Percentiles rank a stretch among this genome's conserved stretches.
Conservation (phyloP, 2,113 vertebrate species). For the Vanacampus margaritifer region DNA sequence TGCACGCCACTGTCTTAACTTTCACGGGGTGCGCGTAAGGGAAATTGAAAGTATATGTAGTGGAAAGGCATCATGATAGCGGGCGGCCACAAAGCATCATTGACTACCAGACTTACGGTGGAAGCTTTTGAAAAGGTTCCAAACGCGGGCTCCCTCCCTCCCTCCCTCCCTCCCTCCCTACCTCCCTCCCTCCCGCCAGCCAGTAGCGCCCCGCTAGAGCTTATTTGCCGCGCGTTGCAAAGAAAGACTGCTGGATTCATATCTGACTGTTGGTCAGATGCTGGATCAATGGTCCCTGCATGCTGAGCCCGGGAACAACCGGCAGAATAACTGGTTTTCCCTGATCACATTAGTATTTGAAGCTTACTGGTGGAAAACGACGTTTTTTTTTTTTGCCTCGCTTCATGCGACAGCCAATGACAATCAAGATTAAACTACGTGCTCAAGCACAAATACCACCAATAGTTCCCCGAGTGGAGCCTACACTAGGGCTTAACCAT, state of each 20-base stretch:
- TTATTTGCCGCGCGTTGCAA: slow-evolving; percentile 40
- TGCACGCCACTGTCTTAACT: slow-evolving; percentile 60
- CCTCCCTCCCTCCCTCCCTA: no score
- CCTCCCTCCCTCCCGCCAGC: no score
- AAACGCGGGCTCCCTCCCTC: slow-evolving; percentile 41
- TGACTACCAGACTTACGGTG: slow-evolving; percentile 54
- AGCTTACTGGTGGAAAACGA: slow-evolving; percentile 30
- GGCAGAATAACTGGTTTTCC: slow-evolving; percentile 30
- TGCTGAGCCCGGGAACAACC: slow-evolving; percentile 36
- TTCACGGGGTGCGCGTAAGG: slow-evolving; percentile 53
- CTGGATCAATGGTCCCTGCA: slow-evolving; percentile 37
- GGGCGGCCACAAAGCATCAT: slow-evolving; percentile 44
- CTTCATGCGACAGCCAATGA: no score
- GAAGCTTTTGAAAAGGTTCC: slow-evolving; percentile 39
- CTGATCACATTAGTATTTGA: slow-evolving; percentile 39
- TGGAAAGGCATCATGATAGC: slow-evolving; percentile 61
- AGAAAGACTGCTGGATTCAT: slow-evolving; percentile 23
- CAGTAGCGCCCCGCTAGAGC: slow-evolving; percentile 16
- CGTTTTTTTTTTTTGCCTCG: no score
- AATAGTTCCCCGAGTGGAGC: no score
- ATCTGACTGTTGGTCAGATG: slow-evolving; percentile 30
- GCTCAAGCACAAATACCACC: no score
- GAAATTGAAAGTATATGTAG: slow-evolving; percentile 70
- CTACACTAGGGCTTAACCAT: no score
- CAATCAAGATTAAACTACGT: no score